Evolutionary conservation across 2,113 vertebrate genomes (phyloP).

Genomic region (Sander vitreus): DNA sequence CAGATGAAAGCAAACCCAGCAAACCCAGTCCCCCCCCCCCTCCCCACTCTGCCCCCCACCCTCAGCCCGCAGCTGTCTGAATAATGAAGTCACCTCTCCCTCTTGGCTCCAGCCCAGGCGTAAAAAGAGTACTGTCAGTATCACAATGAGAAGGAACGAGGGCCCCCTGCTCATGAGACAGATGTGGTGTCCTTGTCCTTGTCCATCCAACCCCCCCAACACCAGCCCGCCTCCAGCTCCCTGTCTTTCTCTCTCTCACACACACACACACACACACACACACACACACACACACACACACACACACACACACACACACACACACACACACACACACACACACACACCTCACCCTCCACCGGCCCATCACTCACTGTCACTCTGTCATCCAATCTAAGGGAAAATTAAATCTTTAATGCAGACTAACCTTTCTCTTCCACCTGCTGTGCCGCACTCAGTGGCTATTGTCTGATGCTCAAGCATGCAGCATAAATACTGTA

Average conservation of each 20-base stretch:
- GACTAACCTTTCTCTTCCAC: constrained; percentile 50
- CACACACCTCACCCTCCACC: constrained; percentile 14
- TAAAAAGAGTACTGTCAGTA: constrained; percentile 68
- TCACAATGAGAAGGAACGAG: constrained; percentile 62
- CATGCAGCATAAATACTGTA: not conserved
- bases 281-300: not conserved
- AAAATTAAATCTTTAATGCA: constrained; percentile 58
- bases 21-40: not conserved
- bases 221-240: constrained; percentile 10
- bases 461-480: constrained; percentile 30
- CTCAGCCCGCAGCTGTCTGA: constrained; percentile 40
- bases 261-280: no score
- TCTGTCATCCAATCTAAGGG: constrained; percentile 39
- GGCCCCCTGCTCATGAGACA: constrained; percentile 40
- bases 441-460: constrained; percentile 25
- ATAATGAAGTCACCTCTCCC: constrained; percentile 70
- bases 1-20: constrained; percentile 23
- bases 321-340: not conserved
- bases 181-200: constrained; percentile 76
- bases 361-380: constrained; percentile 69
- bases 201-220: constrained; percentile 31
- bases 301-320: no score
- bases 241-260: not conserved
- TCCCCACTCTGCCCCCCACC: no score
- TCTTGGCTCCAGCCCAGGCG: constrained; percentile 65